These are phyloP conservation scores for Actenoides lindsayi DNA, from an alignment of 2,113 vertebrate genomes.

Conservation along the genomic window DNA sequence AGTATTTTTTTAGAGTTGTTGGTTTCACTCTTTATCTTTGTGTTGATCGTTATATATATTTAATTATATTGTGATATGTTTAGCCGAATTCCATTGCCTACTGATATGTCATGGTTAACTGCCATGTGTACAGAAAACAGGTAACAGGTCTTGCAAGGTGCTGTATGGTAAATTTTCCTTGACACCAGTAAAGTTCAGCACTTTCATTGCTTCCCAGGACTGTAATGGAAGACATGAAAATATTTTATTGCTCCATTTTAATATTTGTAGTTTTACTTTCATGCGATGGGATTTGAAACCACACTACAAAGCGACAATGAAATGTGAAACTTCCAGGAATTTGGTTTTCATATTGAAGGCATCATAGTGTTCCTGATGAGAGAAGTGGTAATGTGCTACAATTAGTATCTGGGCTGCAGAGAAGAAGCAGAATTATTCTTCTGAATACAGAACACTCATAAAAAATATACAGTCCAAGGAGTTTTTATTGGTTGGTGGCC, in stretches of 20 bases:
- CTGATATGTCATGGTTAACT: neutral
- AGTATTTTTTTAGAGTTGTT: neutral
- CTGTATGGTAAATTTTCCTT: neutral
- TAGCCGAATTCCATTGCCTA: neutral
- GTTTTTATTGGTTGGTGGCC: constrained; percentile 38
- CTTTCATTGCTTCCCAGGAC: neutral
- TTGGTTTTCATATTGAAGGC: neutral
- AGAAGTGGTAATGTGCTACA: neutral
- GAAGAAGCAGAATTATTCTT: constrained; percentile 1
- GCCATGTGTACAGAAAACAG: neutral
- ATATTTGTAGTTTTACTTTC: constrained; percentile 26
- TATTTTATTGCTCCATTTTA: constrained; percentile 12
- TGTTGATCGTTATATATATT: neutral
- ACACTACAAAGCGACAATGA: neutral
- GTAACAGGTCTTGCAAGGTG: neutral
- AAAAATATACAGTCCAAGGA: neutral
- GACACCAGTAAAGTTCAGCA: neutral
- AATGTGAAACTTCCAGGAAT: neutral
- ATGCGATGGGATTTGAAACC: neutral
- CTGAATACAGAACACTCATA: neutral
- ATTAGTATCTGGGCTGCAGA: neutral
- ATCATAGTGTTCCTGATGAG: neutral
- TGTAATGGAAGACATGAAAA: neutral
- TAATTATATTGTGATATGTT: neutral
- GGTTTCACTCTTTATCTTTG: neutral